phyloP scores from a whole-genome alignment of 2,113 vertebrate species.

The Tichodroma muraria region DNA sequence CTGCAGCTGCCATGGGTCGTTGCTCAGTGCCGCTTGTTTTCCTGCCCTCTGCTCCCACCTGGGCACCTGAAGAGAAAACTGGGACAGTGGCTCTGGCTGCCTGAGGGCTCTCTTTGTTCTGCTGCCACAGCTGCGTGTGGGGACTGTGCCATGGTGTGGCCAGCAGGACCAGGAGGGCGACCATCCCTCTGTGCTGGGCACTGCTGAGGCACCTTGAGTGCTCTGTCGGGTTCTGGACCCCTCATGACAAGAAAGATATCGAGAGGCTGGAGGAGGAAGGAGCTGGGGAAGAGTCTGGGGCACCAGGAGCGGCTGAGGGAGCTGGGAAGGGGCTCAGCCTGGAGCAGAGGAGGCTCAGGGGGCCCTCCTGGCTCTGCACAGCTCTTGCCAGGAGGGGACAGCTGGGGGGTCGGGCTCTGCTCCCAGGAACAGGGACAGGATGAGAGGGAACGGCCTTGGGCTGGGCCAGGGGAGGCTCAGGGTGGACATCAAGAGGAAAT shows the following conservation, averaged over 20 bases:
- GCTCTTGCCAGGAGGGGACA: not conserved
- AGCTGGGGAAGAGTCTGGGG: too few relatives aligned
- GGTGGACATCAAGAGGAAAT: not conserved
- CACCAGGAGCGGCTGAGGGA: fast-evolving
- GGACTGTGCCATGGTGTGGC: not conserved
- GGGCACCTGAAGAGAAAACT: not conserved
- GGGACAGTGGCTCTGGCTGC: fast-evolving
- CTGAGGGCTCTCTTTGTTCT: not conserved
- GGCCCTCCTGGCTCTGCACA: not conserved
- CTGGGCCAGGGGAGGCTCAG: not conserved
- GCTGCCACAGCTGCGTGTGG: not conserved
- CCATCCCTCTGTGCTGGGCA: not conserved
- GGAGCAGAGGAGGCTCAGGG: not conserved
- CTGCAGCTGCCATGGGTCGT: not conserved
- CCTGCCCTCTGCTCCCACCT: not conserved
- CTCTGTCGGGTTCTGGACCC: not conserved
- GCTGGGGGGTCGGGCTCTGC: fast-evolving
- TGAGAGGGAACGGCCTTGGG: fast-evolving
- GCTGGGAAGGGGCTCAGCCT: not conserved
- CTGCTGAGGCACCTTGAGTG: not conserved
- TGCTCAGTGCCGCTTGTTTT: not conserved
- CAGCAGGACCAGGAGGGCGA: not conserved
- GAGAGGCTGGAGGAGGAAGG: not conserved
- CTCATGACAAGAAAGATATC: too few relatives aligned
- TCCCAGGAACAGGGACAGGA: not conserved